These are phyloP conservation scores for Gambusia yucatana DNA, from an alignment of 2,797 vertebrate genomes.

Conservation along the genomic window DNA sequence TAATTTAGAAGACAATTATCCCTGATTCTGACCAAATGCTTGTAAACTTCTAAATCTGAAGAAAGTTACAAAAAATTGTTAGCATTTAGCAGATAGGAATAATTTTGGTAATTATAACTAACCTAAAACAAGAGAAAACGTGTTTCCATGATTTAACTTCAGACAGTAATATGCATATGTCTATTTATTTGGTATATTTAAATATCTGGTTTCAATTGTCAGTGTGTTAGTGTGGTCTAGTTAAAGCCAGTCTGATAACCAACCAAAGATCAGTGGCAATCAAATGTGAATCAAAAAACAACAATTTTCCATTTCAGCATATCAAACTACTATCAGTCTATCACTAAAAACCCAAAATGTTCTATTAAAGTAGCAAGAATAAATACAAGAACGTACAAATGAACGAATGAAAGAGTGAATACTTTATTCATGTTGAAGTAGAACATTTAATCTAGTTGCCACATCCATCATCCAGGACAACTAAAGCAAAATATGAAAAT, in stretches of 20 bases:
- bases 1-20: no score
- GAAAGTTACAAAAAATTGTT: no score
- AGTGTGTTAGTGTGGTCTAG: not conserved
- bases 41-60: no score
- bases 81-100: no score
- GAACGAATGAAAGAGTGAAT: not conserved
- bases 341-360: not conserved
- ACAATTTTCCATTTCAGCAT: not conserved
- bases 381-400: not conserved
- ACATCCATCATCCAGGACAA: not conserved
- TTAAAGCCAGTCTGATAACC: not conserved
- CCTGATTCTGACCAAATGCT: no score
- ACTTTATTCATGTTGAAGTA: not conserved
- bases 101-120: no score
- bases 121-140: no score
- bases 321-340: not conserved
- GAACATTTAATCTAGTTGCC: not conserved
- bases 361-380: not conserved
- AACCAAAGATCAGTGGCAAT: not conserved
- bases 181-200: no score
- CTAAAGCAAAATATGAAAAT: not conserved
- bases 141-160: no score
- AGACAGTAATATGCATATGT: no score
- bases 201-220: not conserved
- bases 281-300: not conserved